Conservation (phyloP, 2,113 vertebrate species). For the Apodemus speciosus region DNA sequence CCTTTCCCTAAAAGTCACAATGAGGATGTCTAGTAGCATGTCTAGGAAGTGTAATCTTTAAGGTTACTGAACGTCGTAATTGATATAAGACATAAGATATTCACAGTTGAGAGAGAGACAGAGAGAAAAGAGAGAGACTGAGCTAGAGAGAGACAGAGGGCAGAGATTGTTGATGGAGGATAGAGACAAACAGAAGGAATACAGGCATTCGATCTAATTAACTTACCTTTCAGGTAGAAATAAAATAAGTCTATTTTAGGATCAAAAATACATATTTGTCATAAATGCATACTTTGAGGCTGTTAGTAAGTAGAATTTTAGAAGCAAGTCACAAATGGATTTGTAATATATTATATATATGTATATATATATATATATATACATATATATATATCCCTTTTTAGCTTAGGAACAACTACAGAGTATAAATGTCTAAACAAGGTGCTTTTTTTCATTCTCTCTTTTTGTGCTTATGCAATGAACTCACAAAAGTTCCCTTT, state of each 20-base stretch:
- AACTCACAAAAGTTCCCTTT: background rate
- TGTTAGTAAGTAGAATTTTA: background rate
- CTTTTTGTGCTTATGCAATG: background rate
- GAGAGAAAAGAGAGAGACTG: background rate
- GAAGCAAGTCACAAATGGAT: background rate
- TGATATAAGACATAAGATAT: background rate
- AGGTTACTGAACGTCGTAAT: background rate
- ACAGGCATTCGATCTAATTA: background rate
- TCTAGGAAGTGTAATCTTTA: background rate
- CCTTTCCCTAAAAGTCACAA: background rate
- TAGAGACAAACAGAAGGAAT: background rate
- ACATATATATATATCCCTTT: too few relatives aligned
- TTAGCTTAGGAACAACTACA: background rate
- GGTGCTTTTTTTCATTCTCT: background rate
- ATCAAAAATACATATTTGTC: background rate
- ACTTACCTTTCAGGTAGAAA: background rate
- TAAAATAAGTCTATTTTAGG: background rate
- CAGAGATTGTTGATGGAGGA: too few relatives aligned
- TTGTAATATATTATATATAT: too few relatives aligned
- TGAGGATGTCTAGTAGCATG: background rate
- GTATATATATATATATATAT: too few relatives aligned
- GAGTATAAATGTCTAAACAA: background rate
- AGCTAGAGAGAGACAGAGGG: background rate
- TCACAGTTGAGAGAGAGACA: background rate
- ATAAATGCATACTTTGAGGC: background rate